Base-by-base conservation (phyloP, 2,888 invertebrate species). In the Julus scanicus region DNA sequence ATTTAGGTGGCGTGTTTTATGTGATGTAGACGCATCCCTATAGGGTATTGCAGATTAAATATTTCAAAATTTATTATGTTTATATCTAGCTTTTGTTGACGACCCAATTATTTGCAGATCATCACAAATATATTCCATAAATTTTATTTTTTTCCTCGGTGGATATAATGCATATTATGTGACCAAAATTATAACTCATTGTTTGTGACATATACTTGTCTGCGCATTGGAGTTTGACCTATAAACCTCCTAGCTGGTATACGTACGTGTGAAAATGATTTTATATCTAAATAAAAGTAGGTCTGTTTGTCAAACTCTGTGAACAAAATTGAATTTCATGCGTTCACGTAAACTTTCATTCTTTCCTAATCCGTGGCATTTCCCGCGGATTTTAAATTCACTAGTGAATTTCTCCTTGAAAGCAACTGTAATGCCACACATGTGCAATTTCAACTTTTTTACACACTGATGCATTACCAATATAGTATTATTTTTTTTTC, bases 401-500 rank as follows among this genome's bases (percentile, higher is more conserved):
- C 71, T 2, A 11, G 71, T 71, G 71, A 71, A 29, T 71, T 71
- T 20, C 20, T 20, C 29, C 71, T 29, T 8, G 71, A 71, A 71
- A 71, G 71, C 71, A 71, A 71, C 71, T 29, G 71, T 71, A 20
- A 71, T 29, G 71, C 29, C 29, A 71, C 71, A 71, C 71, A 29
- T 29, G 71, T 71, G 71, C 71, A 71, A 71, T 71, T 71, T 71
- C 71, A 8, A 53, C 2, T 9, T 71, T 57, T 57, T 71, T 71
- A 71, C 71, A 71, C 71, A 71, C 71, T 71, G 71, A 71, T 71
- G 71, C 71, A 71, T 71, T 71, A 71, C 71, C 71, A 63, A 63
- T 63, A 71, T 71, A 57, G 71, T 20, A 29, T 29, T 29, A 71
- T 29, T 71, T 29, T 63, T 63, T 71, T 20, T 71, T 29, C 71